Evolutionary conservation across 1,140 invertebrate genomes (phyloP).

Genomic region (Bombus breviceps): DNA sequence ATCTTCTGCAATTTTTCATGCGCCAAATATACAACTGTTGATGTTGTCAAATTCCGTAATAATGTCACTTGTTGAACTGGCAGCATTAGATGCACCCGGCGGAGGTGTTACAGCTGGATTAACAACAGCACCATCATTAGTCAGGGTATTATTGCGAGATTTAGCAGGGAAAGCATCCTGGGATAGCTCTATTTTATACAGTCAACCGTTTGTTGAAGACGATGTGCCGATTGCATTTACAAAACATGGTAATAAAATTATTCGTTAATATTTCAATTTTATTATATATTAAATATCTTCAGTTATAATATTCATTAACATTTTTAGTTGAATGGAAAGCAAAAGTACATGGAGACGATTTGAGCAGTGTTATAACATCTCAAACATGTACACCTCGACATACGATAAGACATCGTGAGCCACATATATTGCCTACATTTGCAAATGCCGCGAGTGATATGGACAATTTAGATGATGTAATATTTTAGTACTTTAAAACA

Average conservation of each 20-base stretch:
- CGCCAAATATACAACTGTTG: conserved; percentile 95
- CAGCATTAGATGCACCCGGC: conserved; percentile 91
- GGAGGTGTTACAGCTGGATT: conserved; percentile 92
- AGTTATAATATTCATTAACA: background rate
- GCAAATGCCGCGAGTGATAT: conserved; percentile 93
- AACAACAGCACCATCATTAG: conserved; percentile 86
- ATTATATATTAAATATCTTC: background rate
- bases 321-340: conserved; percentile 67
- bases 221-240: conserved; percentile 65
- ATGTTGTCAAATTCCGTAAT: conserved; percentile 93
- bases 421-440: conserved; percentile 90
- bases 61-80: conserved; percentile 95
- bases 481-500: conserved; percentile 68
- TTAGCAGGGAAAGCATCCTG: conserved; percentile 98
- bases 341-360: conserved; percentile 72
- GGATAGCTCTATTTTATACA: conserved; percentile 96
- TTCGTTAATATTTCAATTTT: no score
- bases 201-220: conserved; percentile 83
- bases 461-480: conserved; percentile 96
- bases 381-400: conserved; percentile 84
- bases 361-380: conserved; percentile 72
- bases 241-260: conserved; percentile 67
- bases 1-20: conserved; percentile 90
- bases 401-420: conserved; percentile 87
- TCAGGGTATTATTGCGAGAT: conserved; percentile 94